phyloP scores from a whole-genome alignment of 2,888 invertebrate species.

The Cephus rjabovi region DNA sequence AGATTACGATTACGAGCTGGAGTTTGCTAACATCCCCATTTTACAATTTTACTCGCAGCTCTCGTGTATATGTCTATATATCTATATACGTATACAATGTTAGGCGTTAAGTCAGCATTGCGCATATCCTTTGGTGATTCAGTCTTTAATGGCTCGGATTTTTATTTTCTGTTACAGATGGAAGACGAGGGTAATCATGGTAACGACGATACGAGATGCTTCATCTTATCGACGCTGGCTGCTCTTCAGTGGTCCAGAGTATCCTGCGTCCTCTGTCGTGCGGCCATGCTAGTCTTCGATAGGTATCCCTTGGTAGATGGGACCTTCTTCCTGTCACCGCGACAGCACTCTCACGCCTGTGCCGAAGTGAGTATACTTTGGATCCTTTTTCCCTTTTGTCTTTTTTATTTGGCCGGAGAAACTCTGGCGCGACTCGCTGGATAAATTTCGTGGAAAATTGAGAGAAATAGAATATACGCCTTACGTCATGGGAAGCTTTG shows the following conservation, averaged over 20 bases:
- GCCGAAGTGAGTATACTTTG: slow-evolving; percentile 77
- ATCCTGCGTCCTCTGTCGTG: slow-evolving; percentile 89
- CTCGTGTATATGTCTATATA: background rate
- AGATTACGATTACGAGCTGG: slow-evolving; percentile 23
- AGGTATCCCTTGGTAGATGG: slow-evolving; percentile 98
- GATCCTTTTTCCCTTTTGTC: no score
- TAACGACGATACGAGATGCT: slow-evolving; percentile 96
- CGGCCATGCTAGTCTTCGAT: slow-evolving; percentile 93
- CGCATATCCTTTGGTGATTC: background rate
- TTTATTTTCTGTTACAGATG: slow-evolving; percentile 77
- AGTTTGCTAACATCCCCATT: background rate
- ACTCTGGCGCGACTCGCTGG: no score
- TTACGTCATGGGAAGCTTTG: background rate
- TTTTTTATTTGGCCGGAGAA: no score
- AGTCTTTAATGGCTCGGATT: slow-evolving; percentile 5
- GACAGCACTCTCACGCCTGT: slow-evolving; percentile 88
- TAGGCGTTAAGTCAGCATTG: background rate
- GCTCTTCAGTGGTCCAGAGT: slow-evolving; percentile 89
- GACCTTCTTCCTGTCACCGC: slow-evolving; percentile 96
- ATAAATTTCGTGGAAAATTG: no score
- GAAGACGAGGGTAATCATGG: slow-evolving; percentile 99
- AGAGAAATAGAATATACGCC: background rate
- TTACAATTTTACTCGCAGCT: background rate
- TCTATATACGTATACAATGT: background rate
- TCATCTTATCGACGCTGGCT: slow-evolving; percentile 94